Evolutionary conservation across 2,797 vertebrate species (phyloP).

Genomic region (Gallirallus australis): DNA sequence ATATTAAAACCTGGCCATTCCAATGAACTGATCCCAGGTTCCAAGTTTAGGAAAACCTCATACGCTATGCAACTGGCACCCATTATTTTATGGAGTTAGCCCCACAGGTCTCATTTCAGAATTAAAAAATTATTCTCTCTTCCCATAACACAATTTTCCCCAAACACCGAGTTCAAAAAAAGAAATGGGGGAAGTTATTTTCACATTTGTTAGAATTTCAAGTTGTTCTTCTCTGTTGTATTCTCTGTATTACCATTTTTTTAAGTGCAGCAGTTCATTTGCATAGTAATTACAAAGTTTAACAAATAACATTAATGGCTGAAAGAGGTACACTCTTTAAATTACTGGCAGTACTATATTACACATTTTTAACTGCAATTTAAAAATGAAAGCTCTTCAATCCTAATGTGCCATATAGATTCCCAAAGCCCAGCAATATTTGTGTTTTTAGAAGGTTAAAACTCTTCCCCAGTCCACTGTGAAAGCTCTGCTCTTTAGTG

Average conservation of each 20-base stretch:
- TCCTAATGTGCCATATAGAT: conserved; percentile 30
- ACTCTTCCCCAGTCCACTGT: conserved; percentile 4
- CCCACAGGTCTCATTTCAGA: neutral
- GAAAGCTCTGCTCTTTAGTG: conserved; percentile 67
- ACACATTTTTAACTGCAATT: conserved; percentile 72
- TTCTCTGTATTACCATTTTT: conserved; percentile 64
- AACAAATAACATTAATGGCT: conserved; percentile 76
- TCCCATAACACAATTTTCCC: neutral
- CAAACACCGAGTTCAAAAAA: neutral
- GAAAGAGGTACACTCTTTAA: conserved; percentile 74
- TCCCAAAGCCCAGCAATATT: conserved; percentile 64
- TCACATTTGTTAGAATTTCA: conserved; percentile 64
- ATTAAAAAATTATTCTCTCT: neutral
- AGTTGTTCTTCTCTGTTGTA: conserved; percentile 53
- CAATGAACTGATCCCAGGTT: neutral
- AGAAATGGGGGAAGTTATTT: neutral
- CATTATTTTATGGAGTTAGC: neutral
- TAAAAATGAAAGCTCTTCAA: conserved; percentile 54
- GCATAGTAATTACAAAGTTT: conserved; percentile 79
- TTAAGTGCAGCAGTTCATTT: conserved; percentile 72
- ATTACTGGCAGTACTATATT: conserved; percentile 72
- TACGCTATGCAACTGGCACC: accelerated
- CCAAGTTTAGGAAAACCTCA: neutral
- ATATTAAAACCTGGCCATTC: neutral
- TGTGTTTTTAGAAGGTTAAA: conserved; percentile 68